Evolutionary conservation across 2,888 invertebrate genomes (phyloP).

Genomic region (Philonicus albiceps): DNA sequence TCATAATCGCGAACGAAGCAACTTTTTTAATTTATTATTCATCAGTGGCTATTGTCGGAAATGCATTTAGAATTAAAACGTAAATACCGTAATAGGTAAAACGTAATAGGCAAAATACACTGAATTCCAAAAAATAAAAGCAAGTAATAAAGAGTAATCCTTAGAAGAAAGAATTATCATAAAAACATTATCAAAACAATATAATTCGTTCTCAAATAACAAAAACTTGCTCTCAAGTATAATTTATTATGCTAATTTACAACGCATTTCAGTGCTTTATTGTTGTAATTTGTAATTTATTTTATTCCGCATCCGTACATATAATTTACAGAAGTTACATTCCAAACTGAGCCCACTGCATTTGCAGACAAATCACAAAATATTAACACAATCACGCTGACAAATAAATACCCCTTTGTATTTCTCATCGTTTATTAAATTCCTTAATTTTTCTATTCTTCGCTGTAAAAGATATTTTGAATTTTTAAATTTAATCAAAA

Average conservation of each 20-base stretch:
- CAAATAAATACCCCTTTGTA: conserved; percentile 43
- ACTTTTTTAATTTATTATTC: too few species aligned
- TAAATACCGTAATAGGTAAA: too few species aligned
- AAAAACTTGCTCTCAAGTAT: too few species aligned
- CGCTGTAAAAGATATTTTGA: conserved; percentile 44
- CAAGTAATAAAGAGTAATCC: too few species aligned
- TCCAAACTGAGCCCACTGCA: neutral
- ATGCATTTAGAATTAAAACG: too few species aligned
- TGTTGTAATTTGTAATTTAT: neutral
- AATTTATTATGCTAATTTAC: neutral
- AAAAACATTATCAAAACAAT: too few species aligned
- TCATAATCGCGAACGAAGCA: too few species aligned
- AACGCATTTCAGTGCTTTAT: neutral
- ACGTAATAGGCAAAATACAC: too few species aligned
- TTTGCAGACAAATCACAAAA: neutral
- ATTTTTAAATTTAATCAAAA: neutral
- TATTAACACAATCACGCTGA: conserved; percentile 8
- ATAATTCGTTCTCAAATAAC: too few species aligned
- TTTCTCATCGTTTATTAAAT: conserved; percentile 36
- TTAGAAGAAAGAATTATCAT: too few species aligned
- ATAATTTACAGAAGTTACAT: neutral
- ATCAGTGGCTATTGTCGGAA: too few species aligned
- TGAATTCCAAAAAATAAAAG: too few species aligned
- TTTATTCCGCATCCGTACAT: neutral
- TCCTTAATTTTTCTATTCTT: conserved; percentile 47